Evolutionary conservation across 2,113 vertebrate species (phyloP), one percentile per base, ranked within the genome.

Genomic region (Neopipo cinnamomea): DNA sequence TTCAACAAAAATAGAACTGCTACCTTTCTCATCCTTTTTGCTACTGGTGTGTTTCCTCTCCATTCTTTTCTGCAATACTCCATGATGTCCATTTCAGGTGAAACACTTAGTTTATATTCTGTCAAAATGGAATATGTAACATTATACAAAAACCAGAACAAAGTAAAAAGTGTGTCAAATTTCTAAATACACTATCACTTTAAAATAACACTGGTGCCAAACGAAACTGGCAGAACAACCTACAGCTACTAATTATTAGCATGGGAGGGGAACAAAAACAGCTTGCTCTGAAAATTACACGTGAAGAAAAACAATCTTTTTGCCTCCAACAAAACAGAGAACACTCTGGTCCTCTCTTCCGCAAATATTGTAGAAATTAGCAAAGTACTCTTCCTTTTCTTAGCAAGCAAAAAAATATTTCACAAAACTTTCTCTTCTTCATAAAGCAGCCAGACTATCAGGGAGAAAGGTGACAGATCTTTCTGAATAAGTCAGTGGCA

Each of bases 21-120:
- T 84, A 99, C 99, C 99, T 99, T 99, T 97, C 97, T 99, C 96
- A 99, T 99, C 53, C 97, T 98, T 47, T 97, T 97, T 74, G 99
- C 99, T 96, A 98, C 99, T 84, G 98, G 97, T 10, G 99, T 99
- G 68, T 98, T 98, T 94, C 99, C 99, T 96, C 98, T 98, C 99
- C 99, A 99, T 94, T 99, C 99, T 70, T 97, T 98, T 93, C 98
- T 97, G 89, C 99, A 99, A 91, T 99, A 99, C 30, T 98, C 98
- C 98, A 99, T 96, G 74, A 99, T 98, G 35, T 99, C 98, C 97
- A 99, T 95, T 79, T 98, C 98, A 12, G 98, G 98, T 41, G 98
- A 98, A 94, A 99, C 92, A 76, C 99, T 99, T 53, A 96, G 91
- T 97, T 98, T 97, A 91, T 77, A 68, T 87, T 98, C 97, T 99